Percentiles rank a stretch among this genome's conserved stretches.
phyloP scores from a whole-genome alignment of 2,797 vertebrate species.

The Calcarius lapponicus region DNA sequence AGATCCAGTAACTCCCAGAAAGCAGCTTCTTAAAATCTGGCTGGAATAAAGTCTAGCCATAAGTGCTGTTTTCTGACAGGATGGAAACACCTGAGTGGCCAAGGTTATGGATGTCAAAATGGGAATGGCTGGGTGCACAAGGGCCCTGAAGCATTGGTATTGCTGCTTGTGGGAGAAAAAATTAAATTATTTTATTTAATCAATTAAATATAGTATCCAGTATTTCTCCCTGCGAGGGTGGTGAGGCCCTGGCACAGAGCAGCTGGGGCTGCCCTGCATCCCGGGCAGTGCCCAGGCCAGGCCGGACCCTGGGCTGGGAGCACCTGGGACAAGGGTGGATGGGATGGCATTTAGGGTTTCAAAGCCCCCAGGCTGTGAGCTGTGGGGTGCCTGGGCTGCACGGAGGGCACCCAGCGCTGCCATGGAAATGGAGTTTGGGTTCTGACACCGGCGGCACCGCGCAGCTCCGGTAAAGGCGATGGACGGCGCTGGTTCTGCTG shows the following conservation, averaged over 20 bases:
- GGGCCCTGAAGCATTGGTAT: fast-evolving
- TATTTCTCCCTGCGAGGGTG: fast-evolving
- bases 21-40: neutral
- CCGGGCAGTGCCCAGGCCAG: neutral
- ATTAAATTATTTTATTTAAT: fast-evolving
- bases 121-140: neutral
- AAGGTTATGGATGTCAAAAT: neutral
- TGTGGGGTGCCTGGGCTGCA: fast-evolving
- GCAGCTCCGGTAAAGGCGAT: fast-evolving
- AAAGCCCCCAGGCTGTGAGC: fast-evolving
- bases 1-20: neutral
- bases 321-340: neutral
- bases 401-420: fast-evolving
- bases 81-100: fast-evolving
- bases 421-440: fast-evolving
- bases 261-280: neutral
- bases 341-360: too few relatives aligned
- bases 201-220: too few relatives aligned
- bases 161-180: fast-evolving
- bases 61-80: neutral
- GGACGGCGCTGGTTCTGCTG: neutral
- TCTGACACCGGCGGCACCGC: fast-evolving
- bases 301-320: neutral
- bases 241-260: neutral
- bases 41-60: neutral